Conservation (phyloP, 2,113 vertebrate species). For the Mustelus asterias region DNA sequence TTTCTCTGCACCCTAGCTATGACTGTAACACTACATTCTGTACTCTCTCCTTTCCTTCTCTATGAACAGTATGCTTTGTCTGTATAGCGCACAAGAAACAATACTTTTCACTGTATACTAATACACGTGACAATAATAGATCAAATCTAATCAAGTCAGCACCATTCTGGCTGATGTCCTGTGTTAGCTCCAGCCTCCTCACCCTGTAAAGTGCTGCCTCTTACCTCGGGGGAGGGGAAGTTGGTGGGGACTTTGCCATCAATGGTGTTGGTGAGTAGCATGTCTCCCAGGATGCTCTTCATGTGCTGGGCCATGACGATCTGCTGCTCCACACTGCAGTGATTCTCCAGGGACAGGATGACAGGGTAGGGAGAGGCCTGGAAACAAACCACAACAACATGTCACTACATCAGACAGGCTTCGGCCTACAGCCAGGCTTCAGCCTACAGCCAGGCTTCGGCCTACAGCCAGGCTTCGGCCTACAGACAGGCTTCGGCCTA, state of each 20-base stretch:
- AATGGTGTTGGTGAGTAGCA: constrained; percentile 67
- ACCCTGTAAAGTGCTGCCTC: neutral
- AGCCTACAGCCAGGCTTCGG: no score
- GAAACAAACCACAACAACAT: constrained; percentile 59
- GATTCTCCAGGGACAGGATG: constrained; percentile 93
- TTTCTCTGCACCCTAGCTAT: no score
- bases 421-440: neutral
- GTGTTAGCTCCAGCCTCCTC: no score
- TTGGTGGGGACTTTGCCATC: constrained; percentile 55
- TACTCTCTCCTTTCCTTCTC: no score
- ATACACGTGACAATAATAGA: no score
- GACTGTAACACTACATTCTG: no score
- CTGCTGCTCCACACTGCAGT: constrained; percentile 83
- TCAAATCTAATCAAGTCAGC: no score
- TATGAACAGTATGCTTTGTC: no score
- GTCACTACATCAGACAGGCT: neutral
- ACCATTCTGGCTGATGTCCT: no score
- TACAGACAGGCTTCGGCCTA: no score
- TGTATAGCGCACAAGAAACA: no score
- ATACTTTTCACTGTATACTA: no score
- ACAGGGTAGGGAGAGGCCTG: constrained; percentile 65
- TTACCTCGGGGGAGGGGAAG: constrained; percentile 87
- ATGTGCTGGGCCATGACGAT: constrained; percentile 75
- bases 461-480: neutral
- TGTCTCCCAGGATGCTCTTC: constrained; percentile 67